Base-by-base conservation (phyloP, 1,140 invertebrate genomes). In the Orius insidiosus region DNA sequence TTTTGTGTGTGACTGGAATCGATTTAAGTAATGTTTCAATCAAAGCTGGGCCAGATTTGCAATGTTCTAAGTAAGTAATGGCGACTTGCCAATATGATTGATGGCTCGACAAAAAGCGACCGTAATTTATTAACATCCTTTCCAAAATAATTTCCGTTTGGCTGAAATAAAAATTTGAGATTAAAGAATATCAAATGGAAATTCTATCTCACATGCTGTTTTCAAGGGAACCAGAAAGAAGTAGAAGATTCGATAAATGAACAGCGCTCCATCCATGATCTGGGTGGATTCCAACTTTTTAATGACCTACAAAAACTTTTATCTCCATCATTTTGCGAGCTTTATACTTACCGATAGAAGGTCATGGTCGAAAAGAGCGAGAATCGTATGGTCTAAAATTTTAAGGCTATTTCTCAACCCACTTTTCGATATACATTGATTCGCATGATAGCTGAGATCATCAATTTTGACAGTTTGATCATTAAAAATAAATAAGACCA, bases 221-320 rank as follows among this genome's bases (percentile, higher is more conserved):
- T 49, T 76, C 74, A 8, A 87, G 65, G 54, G 75, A 72, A 7
- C 81, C 81, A 50, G 79, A 78, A 57, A 88, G 82, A 56, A 76
- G 77, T 4, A 96, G 66, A 9, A 96, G 66, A 67, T 96, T 87
- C 6, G 85, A 82, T 35, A 97, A 67, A 67, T 97, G 92, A 1
- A 84, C 78, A 0, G 85, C 83, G 61, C 93, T 89, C 90, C 90
- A 97, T 53, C 85, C 80, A 58, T 85, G 87, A 61, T 93, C 86
- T 19, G 78, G 75, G 82, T 72, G 47, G 74, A 67, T 60, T 92
- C 83, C 44, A 87, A 76, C 59, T 84, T 75, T 60, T 78, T 77
- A 16, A 89, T 75, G 24, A 86, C 75, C 72, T 77, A 54, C 5
- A 63, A 62, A 40, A 51, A 46, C 50, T 44, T 42, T 43, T 47